Conservation (phyloP, 2,797 vertebrate species). For the Tympanoctomys barrerae region DNA sequence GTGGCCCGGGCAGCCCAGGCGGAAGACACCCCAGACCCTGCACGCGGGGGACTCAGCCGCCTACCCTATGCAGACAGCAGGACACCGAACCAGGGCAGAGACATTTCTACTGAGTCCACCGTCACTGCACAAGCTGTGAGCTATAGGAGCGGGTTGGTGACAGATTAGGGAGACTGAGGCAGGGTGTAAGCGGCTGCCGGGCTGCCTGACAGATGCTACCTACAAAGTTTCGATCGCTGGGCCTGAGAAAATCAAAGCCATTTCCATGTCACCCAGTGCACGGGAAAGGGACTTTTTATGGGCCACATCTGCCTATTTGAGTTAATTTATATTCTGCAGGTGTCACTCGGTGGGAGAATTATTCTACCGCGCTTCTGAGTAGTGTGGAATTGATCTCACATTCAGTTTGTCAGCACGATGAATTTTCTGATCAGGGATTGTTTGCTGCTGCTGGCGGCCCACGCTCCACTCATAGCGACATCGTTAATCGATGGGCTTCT, state of each 20-base stretch:
- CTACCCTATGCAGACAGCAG: fast-evolving
- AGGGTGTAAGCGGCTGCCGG: fast-evolving
- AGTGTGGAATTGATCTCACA: slow-evolving; percentile 14
- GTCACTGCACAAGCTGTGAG: fast-evolving
- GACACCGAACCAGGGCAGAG: not conserved
- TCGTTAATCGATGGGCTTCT: not conserved
- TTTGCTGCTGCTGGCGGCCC: slow-evolving; percentile 14
- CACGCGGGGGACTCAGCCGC: fast-evolving
- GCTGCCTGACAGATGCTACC: not conserved
- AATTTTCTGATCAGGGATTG: slow-evolving; percentile 42
- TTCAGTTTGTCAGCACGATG: slow-evolving; percentile 65
- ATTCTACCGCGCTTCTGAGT: not conserved
- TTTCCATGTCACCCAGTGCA: not conserved
- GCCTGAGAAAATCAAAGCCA: not conserved
- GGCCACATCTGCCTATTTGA: not conserved
- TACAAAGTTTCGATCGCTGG: fast-evolving
- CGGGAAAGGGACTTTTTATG: not conserved
- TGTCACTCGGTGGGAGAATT: not conserved
- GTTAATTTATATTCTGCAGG: slow-evolving; percentile 54
- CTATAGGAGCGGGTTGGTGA: fast-evolving
- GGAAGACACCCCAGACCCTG: not conserved
- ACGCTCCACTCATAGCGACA: not conserved
- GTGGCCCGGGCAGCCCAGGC: fast-evolving
- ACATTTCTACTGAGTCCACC: not conserved
- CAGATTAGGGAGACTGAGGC: not conserved